Percentiles rank a stretch among this genome's conserved stretches.
phyloP scores from a whole-genome alignment of 2,113 vertebrate genomes.

The Caloenas nicobarica region DNA sequence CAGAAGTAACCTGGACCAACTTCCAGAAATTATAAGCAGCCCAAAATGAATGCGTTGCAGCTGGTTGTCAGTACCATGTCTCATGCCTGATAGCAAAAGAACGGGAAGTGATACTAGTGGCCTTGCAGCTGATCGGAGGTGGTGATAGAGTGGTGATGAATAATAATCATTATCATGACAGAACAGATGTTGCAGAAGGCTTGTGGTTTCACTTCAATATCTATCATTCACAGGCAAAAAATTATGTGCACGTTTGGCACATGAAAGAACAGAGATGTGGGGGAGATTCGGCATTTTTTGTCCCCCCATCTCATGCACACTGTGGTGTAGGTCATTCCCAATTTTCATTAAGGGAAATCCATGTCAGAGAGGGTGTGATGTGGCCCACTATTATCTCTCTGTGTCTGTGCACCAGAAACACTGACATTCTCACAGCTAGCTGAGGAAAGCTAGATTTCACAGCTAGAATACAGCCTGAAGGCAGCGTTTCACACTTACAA shows the following conservation, averaged over 20 bases:
- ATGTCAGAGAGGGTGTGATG: neutral
- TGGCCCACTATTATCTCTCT: neutral
- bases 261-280: neutral
- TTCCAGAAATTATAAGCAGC: neutral
- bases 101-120: neutral
- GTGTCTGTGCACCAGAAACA: neutral
- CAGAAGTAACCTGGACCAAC: neutral
- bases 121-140: neutral
- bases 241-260: accelerated
- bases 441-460: neutral
- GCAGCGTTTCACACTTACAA: neutral
- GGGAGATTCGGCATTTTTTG: neutral
- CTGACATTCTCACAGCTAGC: neutral
- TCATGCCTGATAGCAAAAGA: neutral
- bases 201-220: neutral
- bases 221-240: neutral
- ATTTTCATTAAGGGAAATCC: neutral
- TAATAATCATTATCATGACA: neutral
- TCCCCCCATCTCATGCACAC: neutral
- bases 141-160: neutral
- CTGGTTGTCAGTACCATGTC: neutral
- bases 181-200: constrained; percentile 24
- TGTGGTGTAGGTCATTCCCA: accelerated
- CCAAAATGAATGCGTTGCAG: neutral
- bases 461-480: neutral